A percentile compares a stretch with the other conserved stretches of the same genome.
phyloP scores from a whole-genome alignment of 2,888 invertebrate species.

The Hermaeophaga mercurialis region DNA sequence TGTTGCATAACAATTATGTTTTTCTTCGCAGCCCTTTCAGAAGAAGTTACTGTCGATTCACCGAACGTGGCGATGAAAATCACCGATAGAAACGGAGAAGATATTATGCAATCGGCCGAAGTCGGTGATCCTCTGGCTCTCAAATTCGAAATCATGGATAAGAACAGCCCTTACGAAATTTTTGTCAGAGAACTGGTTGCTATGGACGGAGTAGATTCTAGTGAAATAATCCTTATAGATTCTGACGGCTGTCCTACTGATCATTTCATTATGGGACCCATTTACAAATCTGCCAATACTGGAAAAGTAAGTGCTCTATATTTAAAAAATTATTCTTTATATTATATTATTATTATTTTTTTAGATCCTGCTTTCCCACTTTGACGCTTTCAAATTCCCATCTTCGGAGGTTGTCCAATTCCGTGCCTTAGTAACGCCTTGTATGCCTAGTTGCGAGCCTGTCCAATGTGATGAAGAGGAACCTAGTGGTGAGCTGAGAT shows the following conservation, averaged over 20 bases:
- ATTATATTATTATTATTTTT: constrained; percentile 42
- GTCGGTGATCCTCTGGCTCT: constrained; percentile 91
- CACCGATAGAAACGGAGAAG: constrained; percentile 81
- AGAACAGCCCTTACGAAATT: constrained; percentile 92
- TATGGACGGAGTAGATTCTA: constrained; percentile 91
- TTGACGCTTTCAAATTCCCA: constrained; percentile 96
- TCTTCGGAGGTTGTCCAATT: constrained; percentile 94
- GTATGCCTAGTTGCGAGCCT: constrained; percentile 91
- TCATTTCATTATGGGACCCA: constrained; percentile 91
- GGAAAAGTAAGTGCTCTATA: constrained; percentile 69
- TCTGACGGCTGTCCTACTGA: constrained; percentile 92
- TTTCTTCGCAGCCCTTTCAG: constrained; percentile 67
- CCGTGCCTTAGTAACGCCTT: constrained; percentile 92
- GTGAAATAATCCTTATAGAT: constrained; percentile 91
- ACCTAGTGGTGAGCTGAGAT: constrained; percentile 80
- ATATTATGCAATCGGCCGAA: constrained; percentile 85
- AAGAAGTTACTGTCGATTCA: constrained; percentile 91
- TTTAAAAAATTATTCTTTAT: constrained; percentile 8
- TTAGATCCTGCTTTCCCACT: constrained; percentile 84
- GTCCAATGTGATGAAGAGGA: constrained; percentile 87
- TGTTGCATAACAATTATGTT: too few species aligned
- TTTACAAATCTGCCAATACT: constrained; percentile 79
- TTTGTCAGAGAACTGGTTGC: constrained; percentile 93
- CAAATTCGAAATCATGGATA: constrained; percentile 90
- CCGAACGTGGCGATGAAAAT: constrained; percentile 95